Conservation (phyloP, 2,797 vertebrate species). For the Thripadectes ignobilis region DNA sequence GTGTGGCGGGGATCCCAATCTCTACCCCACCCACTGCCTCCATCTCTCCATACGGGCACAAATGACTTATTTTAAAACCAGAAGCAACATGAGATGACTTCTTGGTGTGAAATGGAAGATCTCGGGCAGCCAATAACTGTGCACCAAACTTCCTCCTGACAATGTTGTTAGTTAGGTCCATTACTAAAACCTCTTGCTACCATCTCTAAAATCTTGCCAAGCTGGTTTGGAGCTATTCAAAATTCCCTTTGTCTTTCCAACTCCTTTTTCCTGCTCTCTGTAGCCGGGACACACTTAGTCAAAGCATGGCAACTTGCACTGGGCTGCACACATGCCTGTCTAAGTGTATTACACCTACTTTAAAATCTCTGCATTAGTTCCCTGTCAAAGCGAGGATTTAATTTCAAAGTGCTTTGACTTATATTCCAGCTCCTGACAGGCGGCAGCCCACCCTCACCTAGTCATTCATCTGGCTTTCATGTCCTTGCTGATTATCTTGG, state of each 20-base stretch:
- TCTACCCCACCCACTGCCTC: not conserved
- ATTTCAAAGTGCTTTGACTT: conserved; percentile 58
- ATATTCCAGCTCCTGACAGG: conserved; percentile 38
- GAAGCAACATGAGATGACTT: not conserved
- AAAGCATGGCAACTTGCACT: not conserved
- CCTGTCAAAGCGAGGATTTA: conserved; percentile 59
- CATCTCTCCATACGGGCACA: not conserved
- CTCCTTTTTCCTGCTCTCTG: not conserved
- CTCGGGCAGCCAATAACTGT: not conserved
- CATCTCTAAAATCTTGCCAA: conserved; percentile 51
- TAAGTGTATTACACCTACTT: conserved; percentile 51
- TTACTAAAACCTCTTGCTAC: conserved; percentile 35
- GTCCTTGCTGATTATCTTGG: conserved; percentile 4
- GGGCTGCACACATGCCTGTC: conserved; percentile 29
- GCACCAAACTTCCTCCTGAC: not conserved
- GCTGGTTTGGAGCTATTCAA: conserved; percentile 60
- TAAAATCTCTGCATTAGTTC: conserved; percentile 48
- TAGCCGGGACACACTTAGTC: not conserved
- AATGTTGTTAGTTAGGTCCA: conserved; percentile 8
- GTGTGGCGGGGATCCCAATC: not conserved
- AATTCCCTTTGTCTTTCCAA: conserved; percentile 52
- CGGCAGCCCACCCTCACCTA: conserved; percentile 52
- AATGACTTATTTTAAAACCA: not conserved
- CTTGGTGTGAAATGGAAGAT: conserved; percentile 30
- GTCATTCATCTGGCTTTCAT: conserved; percentile 34